phyloP scores from a whole-genome alignment of 2,888 invertebrate genomes.

The Atherix ibis region DNA sequence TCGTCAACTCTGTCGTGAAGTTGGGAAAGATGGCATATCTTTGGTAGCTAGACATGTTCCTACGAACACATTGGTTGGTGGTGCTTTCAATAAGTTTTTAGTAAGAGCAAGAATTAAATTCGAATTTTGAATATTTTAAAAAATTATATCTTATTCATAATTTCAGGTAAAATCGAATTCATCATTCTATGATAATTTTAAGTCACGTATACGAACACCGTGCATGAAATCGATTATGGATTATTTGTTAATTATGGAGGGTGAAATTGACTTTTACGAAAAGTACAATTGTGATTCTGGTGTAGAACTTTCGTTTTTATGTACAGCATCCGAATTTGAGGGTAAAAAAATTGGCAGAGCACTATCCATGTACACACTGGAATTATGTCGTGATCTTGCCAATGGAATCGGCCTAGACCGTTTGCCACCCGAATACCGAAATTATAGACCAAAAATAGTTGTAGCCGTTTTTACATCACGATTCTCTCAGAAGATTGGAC shows the following conservation, averaged over 20 bases:
- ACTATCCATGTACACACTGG: conserved; percentile 38
- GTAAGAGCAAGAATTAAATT: too few species aligned
- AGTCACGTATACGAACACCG: too few species aligned
- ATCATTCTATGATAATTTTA: too few species aligned
- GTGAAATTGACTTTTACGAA: conserved; percentile 42
- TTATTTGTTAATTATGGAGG: conserved; percentile 50
- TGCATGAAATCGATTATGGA: too few species aligned
- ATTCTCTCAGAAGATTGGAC: conserved; percentile 41
- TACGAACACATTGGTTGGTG: conserved; percentile 41
- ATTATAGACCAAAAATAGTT: conserved; percentile 26
- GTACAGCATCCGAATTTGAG: conserved; percentile 38
- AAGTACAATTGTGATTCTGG: conserved; percentile 43
- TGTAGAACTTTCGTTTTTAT: conserved; percentile 53
- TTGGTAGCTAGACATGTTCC: conserved; percentile 41
- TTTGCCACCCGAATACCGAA: conserved; percentile 16
- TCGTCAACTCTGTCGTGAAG: conserved; percentile 40
- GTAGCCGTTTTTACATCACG: conserved; percentile 44
- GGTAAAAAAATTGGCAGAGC: conserved; percentile 37
- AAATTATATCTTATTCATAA: too few species aligned
- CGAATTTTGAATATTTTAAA: too few species aligned
- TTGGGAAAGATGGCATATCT: conserved; percentile 48
- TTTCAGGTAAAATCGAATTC: too few species aligned
- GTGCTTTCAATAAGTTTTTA: conserved; percentile 53
- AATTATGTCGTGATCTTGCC: conserved; percentile 35
- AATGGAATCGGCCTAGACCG: conserved; percentile 33